phyloP scores from a whole-genome alignment of 2,113 vertebrate genomes.

The Monopterus albus region DNA sequence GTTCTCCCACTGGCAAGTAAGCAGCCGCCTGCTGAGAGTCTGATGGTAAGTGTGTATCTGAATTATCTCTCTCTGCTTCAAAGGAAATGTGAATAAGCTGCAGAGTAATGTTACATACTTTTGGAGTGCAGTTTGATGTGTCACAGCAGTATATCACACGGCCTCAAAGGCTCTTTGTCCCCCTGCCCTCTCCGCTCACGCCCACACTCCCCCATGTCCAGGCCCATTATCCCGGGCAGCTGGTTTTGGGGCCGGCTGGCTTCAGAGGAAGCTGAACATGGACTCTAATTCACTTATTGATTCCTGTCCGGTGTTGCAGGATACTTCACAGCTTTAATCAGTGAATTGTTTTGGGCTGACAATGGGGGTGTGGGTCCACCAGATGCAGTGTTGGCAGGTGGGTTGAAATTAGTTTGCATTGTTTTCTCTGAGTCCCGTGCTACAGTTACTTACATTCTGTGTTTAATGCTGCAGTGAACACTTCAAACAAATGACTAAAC shows the following conservation, averaged over 20 bases:
- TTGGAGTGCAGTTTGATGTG: slow-evolving; percentile 18
- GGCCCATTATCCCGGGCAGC: slow-evolving; percentile 82
- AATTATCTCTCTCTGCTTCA: background rate
- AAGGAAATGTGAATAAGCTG: slow-evolving; percentile 17
- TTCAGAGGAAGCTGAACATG: slow-evolving; percentile 85
- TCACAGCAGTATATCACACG: slow-evolving; percentile 50
- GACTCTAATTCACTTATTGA: slow-evolving; percentile 90
- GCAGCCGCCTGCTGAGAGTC: slow-evolving; percentile 21
- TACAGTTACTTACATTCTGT: background rate
- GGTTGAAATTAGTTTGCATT: slow-evolving; percentile 27
- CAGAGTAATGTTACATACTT: slow-evolving; percentile 1
- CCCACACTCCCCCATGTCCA: slow-evolving; percentile 45
- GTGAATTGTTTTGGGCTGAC: slow-evolving; percentile 62
- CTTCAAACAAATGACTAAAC: background rate
- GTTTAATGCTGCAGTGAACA: background rate
- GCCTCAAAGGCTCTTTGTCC: slow-evolving; percentile 54
- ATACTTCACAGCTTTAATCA: slow-evolving; percentile 83
- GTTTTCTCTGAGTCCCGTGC: slow-evolving; percentile 1
- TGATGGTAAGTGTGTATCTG: background rate
- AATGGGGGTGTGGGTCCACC: slow-evolving; percentile 34
- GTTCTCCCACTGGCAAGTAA: background rate
- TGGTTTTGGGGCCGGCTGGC: slow-evolving; percentile 82
- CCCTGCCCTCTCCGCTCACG: slow-evolving; percentile 13
- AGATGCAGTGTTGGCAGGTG: slow-evolving; percentile 54
- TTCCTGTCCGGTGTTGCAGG: slow-evolving; percentile 87